Evolutionary conservation across 2,113 vertebrate genomes (phyloP).

Genomic region (Takifugu bimaculatus): DNA sequence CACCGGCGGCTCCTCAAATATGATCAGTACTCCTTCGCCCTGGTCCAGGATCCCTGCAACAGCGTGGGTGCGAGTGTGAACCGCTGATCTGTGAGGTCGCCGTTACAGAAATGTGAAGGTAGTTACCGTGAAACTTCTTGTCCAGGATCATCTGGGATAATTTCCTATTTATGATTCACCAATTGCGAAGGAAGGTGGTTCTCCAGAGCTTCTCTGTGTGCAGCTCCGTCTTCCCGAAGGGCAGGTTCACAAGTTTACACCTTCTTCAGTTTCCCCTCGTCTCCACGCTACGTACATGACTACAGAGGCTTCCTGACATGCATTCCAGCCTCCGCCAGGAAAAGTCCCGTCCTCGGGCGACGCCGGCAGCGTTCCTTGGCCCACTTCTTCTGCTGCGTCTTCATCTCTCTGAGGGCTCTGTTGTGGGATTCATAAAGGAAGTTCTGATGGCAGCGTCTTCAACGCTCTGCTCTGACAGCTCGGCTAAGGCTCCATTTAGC

Average conservation of each 20-base stretch:
- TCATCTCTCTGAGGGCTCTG: constrained; percentile 43
- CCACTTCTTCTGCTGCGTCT: constrained; percentile 60
- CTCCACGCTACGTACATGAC: constrained; percentile 55
- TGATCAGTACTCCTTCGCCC: constrained; percentile 96
- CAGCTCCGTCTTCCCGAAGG: constrained; percentile 45
- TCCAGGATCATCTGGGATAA: constrained; percentile 99
- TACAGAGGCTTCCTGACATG: constrained; percentile 64
- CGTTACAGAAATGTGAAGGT: not conserved
- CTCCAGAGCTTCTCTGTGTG: constrained; percentile 12
- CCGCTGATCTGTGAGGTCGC: not conserved
- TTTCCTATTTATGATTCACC: constrained; percentile 72
- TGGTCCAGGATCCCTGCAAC: constrained; percentile 94
- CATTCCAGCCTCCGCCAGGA: constrained; percentile 65
- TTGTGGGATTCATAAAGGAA: constrained; percentile 46
- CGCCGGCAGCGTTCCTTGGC: constrained; percentile 60
- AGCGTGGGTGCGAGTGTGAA: not conserved
- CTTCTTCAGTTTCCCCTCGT: constrained; percentile 32
- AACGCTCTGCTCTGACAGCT: constrained; percentile 17
- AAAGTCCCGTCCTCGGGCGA: constrained; percentile 66
- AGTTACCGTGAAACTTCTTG: constrained; percentile 95
- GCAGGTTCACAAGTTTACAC: constrained; percentile 68
- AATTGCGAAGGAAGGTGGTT: not conserved
- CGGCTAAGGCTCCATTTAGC: constrained; percentile 39
- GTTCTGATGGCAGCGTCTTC: constrained; percentile 42
- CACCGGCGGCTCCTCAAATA: constrained; percentile 97